Percentiles rank a stretch among this genome's conserved stretches.
phyloP scores from a whole-genome alignment of 2,113 vertebrate genomes.

The Ailuropoda melanoleuca region DNA sequence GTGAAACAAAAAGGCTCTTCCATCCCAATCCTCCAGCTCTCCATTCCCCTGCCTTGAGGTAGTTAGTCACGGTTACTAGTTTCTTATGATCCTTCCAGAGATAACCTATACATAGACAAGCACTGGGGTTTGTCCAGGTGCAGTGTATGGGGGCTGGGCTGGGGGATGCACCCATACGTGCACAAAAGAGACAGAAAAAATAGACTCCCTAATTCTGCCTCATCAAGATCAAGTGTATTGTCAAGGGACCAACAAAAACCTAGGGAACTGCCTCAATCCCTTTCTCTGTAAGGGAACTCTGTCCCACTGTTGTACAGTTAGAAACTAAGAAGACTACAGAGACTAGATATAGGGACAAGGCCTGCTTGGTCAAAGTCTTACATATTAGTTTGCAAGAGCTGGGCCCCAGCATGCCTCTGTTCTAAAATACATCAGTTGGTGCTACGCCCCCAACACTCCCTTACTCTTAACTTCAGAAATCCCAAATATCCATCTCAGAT shows the following conservation, averaged over 20 bases:
- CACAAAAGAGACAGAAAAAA: neutral
- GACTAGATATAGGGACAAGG: neutral
- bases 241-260: neutral
- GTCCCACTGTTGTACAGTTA: neutral
- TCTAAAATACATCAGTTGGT: neutral
- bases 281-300: neutral
- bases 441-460: neutral
- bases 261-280: neutral
- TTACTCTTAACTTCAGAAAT: conserved; percentile 23
- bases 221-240: neutral
- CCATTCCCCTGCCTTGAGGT: neutral
- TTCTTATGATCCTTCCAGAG: conserved; percentile 23
- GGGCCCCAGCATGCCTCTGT: neutral
- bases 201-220: neutral
- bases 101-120: neutral
- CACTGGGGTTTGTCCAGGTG: neutral
- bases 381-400: neutral
- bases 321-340: neutral
- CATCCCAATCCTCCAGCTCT: neutral
- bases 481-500: conserved; percentile 1
- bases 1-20: neutral
- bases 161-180: neutral
- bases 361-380: neutral
- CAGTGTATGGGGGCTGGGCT: neutral
- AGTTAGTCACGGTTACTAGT: neutral